Evolutionary conservation across 92 coral and sea anemone species (phyloP).

Genomic region (Paramuricea clavata): DNA sequence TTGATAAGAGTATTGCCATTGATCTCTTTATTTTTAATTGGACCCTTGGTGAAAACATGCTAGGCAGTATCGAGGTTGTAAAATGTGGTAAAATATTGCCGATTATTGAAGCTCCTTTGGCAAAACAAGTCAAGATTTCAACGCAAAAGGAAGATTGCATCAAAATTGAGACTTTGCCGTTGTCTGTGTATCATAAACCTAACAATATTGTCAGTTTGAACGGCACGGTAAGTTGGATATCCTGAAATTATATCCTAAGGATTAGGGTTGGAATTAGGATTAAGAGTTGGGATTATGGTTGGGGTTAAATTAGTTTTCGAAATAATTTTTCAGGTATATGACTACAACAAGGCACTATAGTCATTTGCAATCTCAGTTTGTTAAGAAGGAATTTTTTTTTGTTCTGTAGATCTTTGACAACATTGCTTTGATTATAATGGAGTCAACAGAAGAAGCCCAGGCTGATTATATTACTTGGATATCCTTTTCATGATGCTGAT

Average conservation of each 20-base stretch:
- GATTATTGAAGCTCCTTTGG: neutral
- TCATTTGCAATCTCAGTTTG: no score
- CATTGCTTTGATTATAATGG: conserved; percentile 98
- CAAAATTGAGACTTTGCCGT: neutral
- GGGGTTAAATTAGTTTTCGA: no score
- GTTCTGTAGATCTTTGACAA: conserved; percentile 85
- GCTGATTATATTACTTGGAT: conserved; percentile 93
- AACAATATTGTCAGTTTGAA: conserved; percentile 12
- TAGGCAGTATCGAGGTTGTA: neutral
- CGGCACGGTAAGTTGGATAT: neutral
- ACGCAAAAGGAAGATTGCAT: neutral
- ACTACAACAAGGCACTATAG: no score
- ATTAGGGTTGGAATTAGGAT: no score
- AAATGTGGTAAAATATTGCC: conserved; percentile 10
- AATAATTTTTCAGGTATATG: no score
- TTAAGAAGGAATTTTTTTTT: neutral
- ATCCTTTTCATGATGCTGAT: conserved; percentile 73
- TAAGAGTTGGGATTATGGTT: no score
- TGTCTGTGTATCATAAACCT: neutral
- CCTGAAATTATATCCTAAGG: neutral
- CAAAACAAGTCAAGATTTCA: neutral
- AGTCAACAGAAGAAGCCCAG: conserved; percentile 94
- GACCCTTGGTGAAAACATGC: neutral
- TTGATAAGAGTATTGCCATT: conserved; percentile 69
- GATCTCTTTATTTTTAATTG: conserved; percentile 80